phyloP scores from a whole-genome alignment of 2,888 invertebrate species.

The Pyrochroa serraticornis region DNA sequence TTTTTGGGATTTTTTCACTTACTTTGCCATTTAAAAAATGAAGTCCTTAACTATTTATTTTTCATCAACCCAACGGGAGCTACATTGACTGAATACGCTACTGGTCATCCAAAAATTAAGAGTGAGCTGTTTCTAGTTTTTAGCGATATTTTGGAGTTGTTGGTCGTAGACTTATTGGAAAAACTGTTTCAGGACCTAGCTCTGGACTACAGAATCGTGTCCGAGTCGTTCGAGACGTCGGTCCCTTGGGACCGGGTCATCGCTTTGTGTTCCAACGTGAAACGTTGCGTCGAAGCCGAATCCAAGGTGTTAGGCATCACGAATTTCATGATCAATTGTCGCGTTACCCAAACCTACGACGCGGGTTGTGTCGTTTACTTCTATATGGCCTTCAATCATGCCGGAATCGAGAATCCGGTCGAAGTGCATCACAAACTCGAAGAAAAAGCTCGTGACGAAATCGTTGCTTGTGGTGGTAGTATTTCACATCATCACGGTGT shows the following conservation, averaged over 20 bases:
- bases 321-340: constrained; percentile 74
- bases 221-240: constrained; percentile 98
- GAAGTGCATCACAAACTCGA: constrained; percentile 86
- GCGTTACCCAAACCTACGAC: constrained; percentile 97
- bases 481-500: constrained; percentile 97
- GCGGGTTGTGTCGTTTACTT: constrained; percentile 93
- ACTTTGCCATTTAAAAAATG: too few species aligned
- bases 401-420: constrained; percentile 77
- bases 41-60: too few species aligned
- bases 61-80: too few species aligned
- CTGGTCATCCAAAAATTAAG: too few species aligned
- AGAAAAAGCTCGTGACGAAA: constrained; percentile 87
- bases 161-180: too few species aligned
- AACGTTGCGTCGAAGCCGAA: constrained; percentile 73
- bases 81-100: too few species aligned
- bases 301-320: constrained; percentile 65
- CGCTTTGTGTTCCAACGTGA: constrained; percentile 87
- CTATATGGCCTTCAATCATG: constrained; percentile 54
- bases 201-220: constrained; percentile 83
- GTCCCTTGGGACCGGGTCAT: constrained; percentile 94
- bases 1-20: too few species aligned
- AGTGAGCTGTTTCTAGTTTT: too few species aligned
- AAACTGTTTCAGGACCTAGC: constrained; percentile 78
- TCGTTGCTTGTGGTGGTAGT: constrained; percentile 87
- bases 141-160: too few species aligned